Percentiles rank a stretch among this genome's conserved stretches.
These are phyloP conservation scores for Scopus umbretta DNA, from an alignment of 2,113 vertebrate species.

Conservation along the genomic window DNA sequence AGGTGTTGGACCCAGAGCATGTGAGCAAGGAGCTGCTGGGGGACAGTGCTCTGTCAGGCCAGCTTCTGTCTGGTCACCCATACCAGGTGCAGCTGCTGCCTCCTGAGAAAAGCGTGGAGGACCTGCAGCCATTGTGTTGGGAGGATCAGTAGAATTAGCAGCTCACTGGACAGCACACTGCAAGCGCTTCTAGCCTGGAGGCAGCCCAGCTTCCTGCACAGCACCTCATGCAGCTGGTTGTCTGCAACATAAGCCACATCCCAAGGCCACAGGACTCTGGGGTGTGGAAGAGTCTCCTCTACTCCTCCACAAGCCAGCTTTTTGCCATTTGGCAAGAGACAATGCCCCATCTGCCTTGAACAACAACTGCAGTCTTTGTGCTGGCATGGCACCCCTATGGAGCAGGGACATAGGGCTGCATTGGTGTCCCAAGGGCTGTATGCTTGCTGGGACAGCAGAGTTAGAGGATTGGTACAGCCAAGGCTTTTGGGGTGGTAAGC, in stretches of 20 bases:
- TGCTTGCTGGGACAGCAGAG: background rate
- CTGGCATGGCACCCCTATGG: background rate
- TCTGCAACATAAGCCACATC: background rate
- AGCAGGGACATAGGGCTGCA: background rate
- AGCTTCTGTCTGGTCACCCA: background rate
- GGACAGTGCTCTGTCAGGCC: constrained; percentile 1
- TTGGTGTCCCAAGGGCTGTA: background rate
- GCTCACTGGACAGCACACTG: background rate
- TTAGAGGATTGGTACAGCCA: background rate
- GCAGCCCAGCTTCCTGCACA: background rate
- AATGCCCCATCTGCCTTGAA: background rate
- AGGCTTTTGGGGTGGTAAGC: background rate
- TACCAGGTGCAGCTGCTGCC: background rate
- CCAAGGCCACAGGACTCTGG: background rate
- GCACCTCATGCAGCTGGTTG: background rate
- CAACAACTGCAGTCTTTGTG: background rate
- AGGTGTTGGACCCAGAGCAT: background rate
- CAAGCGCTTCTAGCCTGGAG: background rate
- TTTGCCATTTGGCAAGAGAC: background rate
- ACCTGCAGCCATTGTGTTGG: background rate
- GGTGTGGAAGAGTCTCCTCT: background rate
- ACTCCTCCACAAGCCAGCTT: background rate
- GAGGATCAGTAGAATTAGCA: constrained; percentile 26
- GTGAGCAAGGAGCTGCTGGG: background rate
- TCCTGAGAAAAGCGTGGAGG: background rate